These are phyloP conservation scores for Protobothrops mucrosquamatus DNA, from an alignment of 2,113 vertebrate species.

Conservation along the genomic window DNA sequence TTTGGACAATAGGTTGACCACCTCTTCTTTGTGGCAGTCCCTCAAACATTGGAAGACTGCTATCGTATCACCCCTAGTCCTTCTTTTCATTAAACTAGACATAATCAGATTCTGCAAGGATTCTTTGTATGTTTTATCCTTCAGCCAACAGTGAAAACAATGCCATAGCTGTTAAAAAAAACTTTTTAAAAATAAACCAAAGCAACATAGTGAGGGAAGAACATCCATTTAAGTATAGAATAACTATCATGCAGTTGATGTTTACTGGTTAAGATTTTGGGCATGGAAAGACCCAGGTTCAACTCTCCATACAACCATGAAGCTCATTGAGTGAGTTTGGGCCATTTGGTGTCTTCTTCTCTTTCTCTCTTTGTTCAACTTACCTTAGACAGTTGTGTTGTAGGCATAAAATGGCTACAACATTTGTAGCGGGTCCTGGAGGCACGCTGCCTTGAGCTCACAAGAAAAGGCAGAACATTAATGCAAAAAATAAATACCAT, in stretches of 20 bases:
- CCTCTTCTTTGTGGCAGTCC: too few species aligned
- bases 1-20: too few species aligned
- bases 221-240: not conserved
- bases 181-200: not conserved
- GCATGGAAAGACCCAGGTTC: not conserved
- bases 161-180: too few species aligned
- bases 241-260: not conserved
- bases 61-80: too few species aligned
- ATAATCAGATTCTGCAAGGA: too few species aligned
- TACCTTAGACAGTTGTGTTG: not conserved
- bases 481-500: not conserved
- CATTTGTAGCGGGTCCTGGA: not conserved
- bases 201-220: not conserved
- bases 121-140: too few species aligned
- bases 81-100: too few species aligned
- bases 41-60: too few species aligned
- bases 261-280: not conserved
- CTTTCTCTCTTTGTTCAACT: not conserved
- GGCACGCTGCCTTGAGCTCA: not conserved
- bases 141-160: too few species aligned
- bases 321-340: not conserved
- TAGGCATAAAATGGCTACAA: not conserved
- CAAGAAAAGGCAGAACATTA: not conserved
- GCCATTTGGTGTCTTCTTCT: not conserved
- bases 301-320: not conserved